Conservation (phyloP, 2,113 vertebrate species). For the Seriola dumerili region DNA sequence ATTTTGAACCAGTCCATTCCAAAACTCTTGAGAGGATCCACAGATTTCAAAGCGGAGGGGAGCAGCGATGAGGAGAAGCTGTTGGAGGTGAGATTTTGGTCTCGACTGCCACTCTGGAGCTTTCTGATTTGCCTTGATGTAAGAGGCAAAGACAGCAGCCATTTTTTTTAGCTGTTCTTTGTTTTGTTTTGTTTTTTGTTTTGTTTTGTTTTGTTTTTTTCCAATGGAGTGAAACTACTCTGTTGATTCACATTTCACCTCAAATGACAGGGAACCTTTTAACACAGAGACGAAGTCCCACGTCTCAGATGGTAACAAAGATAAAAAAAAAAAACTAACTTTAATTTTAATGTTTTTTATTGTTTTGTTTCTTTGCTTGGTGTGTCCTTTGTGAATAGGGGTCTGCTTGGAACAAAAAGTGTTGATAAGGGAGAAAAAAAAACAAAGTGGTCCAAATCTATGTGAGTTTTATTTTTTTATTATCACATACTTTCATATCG, state of each 20-base stretch:
- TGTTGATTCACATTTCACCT: conserved; percentile 65
- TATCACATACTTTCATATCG: conserved; percentile 27
- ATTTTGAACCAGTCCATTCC: conserved; percentile 53
- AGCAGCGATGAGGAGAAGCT: neutral
- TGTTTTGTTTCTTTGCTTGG: conserved; percentile 5
- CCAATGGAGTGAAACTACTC: conserved; percentile 28
- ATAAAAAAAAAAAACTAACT: neutral
- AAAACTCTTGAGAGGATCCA: conserved; percentile 49
- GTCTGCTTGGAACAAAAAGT: conserved; percentile 24
- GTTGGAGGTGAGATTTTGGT: conserved; percentile 7
- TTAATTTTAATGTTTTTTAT: conserved; percentile 31
- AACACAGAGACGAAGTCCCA: conserved; percentile 30
- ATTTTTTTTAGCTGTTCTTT: conserved; percentile 40
- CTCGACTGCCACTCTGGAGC: conserved; percentile 51
- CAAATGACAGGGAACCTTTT: conserved; percentile 49
- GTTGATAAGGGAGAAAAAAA: conserved; percentile 35
- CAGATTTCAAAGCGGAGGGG: conserved; percentile 56
- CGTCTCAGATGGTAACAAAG: conserved; percentile 34
- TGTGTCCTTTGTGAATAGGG: conserved; percentile 29
- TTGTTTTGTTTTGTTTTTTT: neutral
- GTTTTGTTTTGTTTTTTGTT: conserved; percentile 25
- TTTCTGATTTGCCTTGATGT: conserved; percentile 53
- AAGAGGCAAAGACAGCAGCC: conserved; percentile 47
- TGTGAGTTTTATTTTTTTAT: conserved; percentile 70
- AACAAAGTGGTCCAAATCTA: conserved; percentile 55